Evolutionary conservation across 2,888 invertebrate species (phyloP), one percentile per base, ranked within the genome.

Genomic region (Odontocolon sp.): DNA sequence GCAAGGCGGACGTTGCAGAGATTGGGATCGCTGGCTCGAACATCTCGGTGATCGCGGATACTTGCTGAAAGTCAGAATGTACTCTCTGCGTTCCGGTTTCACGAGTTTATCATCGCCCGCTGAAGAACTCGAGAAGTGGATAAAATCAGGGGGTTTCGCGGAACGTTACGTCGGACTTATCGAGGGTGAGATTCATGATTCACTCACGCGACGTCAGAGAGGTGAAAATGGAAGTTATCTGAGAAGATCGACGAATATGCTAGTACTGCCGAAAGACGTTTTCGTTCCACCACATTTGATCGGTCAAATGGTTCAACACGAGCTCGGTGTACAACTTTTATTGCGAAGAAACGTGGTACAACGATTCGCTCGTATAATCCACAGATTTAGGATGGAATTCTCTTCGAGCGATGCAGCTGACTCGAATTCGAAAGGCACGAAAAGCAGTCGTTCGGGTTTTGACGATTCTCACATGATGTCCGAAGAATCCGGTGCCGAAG

Each of bases 141-240:
- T 89, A 1, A 85, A 85, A 38, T 82, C 85, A 0, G 88, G 85
- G 1, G 90, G 90, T 2, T 87, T 86, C 11, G 87, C 89, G 0
- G 90, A 90, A 40, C 84, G 96, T 83, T 99, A 99, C 91, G 97
- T 98, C 2, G 94, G 95, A 8, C 91, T 98, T 26, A 94, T 99
- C 31, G 99, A 99, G 90, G 95, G 96, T 57, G 94, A 95, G 81
- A 94, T 98, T 82, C 96, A 97, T 87, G 96, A 97, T 87, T 95
- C 96, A 33, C 91, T 99, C 82, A 97, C 97, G 1, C 93, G 96
- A 68, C 95, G 97, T 87, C 95, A 96, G 85, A 93, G 95, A 81
- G 95, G 94, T 56, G 95, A 95, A 85, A 95, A 95, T 86, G 96
- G 96, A 0, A 92, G 92, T 73, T 96, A 96, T 85, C 94, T 95